Conservation (phyloP, 2,888 invertebrate genomes). For the Cheilosia grossa region DNA sequence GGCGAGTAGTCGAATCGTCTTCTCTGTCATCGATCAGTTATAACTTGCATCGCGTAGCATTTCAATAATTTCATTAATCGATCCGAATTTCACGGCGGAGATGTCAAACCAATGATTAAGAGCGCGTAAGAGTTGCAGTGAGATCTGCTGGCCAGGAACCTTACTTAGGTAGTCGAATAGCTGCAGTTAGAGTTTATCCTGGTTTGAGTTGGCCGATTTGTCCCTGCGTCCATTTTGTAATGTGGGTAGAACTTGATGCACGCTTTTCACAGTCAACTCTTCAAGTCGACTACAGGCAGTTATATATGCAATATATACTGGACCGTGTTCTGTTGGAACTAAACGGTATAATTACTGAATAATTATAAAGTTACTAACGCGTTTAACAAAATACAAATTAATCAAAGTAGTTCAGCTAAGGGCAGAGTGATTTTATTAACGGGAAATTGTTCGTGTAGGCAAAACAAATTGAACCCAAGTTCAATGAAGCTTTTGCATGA, state of each 20-base stretch:
- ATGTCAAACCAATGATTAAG: slow-evolving; percentile 98
- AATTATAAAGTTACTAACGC: no score
- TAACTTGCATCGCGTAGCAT: slow-evolving; percentile 98
- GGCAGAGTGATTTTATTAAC: no score
- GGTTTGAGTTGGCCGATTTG: slow-evolving; percentile 84
- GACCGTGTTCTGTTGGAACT: no score
- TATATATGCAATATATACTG: no score
- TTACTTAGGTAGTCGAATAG: slow-evolving; percentile 95
- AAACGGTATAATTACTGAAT: no score
- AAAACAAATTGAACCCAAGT: no score
- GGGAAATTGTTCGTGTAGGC: no score
- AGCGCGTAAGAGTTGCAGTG: slow-evolving; percentile 93
- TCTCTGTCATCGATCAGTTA: slow-evolving; percentile 99
- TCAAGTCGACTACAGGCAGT: neutral
- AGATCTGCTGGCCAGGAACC: slow-evolving; percentile 96
- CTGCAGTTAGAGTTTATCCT: slow-evolving; percentile 92
- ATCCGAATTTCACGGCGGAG: slow-evolving; percentile 90
- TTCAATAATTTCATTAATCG: slow-evolving; percentile 95
- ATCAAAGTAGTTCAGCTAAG: no score
- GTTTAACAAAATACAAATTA: no score
- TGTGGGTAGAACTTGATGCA: slow-evolving; percentile 7
- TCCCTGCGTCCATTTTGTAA: slow-evolving; percentile 81
- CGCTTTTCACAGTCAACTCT: neutral
- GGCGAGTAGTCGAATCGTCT: slow-evolving; percentile 95
- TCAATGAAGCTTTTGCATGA: no score